Evolutionary conservation across 2,888 invertebrate species (phyloP).

Genomic region (Allygus modestus): DNA sequence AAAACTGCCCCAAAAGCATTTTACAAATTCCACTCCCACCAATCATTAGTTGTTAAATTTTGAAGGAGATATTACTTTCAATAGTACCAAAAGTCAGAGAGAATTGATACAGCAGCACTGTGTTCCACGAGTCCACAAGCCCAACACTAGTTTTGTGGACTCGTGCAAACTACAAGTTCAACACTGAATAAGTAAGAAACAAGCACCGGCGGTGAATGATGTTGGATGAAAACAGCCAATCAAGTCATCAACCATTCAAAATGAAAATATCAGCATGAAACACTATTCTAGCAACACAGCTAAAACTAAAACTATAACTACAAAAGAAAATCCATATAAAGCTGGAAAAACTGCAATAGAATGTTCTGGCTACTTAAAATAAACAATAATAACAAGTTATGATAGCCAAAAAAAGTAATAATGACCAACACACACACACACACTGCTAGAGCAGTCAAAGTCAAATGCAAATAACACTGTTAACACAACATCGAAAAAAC

Average conservation of each 20-base stretch:
- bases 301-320: neutral
- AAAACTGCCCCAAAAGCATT: slow-evolving; percentile 1
- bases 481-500: neutral
- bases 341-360: neutral
- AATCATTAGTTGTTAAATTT: slow-evolving; percentile 37
- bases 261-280: neutral
- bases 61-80: neutral
- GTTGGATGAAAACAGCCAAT: too few species aligned
- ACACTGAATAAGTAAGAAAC: too few species aligned
- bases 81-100: neutral
- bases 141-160: too few species aligned
- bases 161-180: neutral
- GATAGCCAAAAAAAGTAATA: too few species aligned
- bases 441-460: too few species aligned
- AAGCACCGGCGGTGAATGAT: too few species aligned
- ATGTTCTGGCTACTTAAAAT: neutral
- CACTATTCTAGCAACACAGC: neutral
- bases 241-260: slow-evolving; percentile 40
- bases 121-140: too few species aligned
- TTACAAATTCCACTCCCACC: neutral
- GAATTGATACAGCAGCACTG: neutral
- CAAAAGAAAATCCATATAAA: neutral
- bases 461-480: neutral
- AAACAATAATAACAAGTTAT: neutral
- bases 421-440: too few species aligned